Evolutionary conservation across 1,140 invertebrate genomes (phyloP), one percentile per base, ranked within the genome.

Genomic region (Lucilia cuprina): DNA sequence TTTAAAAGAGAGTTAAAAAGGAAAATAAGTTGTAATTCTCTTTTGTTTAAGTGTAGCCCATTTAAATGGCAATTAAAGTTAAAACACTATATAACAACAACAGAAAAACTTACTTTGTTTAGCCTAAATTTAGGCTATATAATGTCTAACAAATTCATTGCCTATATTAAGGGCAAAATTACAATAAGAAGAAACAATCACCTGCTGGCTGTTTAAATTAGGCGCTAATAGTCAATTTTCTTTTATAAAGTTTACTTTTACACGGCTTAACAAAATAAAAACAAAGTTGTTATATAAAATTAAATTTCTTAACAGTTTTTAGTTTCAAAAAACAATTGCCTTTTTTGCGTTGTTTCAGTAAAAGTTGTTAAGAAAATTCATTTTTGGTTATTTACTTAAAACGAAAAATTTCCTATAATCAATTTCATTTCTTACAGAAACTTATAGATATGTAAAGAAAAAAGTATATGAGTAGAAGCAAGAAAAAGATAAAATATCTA

Each of bases 1-100:
- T n/a, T n/a, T 13, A 60, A n/a, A 5, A 14, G 55, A 5, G 3
- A 41, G 74, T 34, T 10, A 41, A 41, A n/a, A n/a, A n/a, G 50
- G 4, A 55, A 14, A n/a, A 21, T 0, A 80, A 80, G 77, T 80
- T 80, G 77, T 80, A 80, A 80, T 80, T 80, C 77, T 80, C 49
- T 80, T 41, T 80, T 80, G n/a, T n/a, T n/a, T 80, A 80, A 80
- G 41, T 80, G 77, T 21, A 0, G 41, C 41, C 35, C 41, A 80
- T 80, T 80, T 80, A 80, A 80, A 50, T 80, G 77, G 77, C 77
- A 80, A 80, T 80, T 80, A 80, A 80, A 80, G 17, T 80, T 50
- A 80, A 80, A 80, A 80, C 41, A 80, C 41, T 49, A 13, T 8
- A 49, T 47, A 21, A 12, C 17, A 41, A 35, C 8, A 41, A 41